These are phyloP conservation scores for Camponotus floridanus DNA, from an alignment of 1,140 invertebrate genomes.

Conservation along the genomic window DNA sequence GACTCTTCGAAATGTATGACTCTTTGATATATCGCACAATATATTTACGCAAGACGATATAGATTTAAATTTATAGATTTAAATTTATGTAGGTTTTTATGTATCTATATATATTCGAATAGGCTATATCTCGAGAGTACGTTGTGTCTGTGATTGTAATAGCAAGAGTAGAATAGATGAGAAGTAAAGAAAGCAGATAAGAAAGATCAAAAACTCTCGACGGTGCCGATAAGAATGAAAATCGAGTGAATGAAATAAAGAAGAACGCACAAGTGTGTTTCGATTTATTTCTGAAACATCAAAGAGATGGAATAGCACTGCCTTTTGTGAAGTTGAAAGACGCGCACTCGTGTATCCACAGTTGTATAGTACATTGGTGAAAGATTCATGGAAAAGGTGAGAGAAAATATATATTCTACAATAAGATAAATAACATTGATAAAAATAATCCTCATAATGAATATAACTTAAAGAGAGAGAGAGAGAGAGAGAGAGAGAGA, in stretches of 20 bases:
- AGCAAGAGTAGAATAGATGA: conserved; percentile 21
- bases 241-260: conserved; percentile 69
- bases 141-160: conserved; percentile 64
- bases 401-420: neutral
- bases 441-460: neutral
- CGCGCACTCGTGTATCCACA: conserved; percentile 40
- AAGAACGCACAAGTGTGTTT: conserved; percentile 56
- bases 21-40: too few species aligned
- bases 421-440: neutral
- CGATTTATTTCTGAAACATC: conserved; percentile 66
- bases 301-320: conserved; percentile 52
- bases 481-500: too few species aligned
- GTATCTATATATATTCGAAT: conserved; percentile 21
- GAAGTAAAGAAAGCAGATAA: conserved; percentile 58
- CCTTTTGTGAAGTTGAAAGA: neutral
- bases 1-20: neutral
- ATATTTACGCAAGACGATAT: neutral
- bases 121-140: neutral
- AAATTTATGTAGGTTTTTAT: neutral
- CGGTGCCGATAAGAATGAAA: conserved; percentile 45
- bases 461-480: neutral
- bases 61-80: neutral
- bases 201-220: conserved; percentile 63
- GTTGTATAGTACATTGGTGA: conserved; percentile 26
- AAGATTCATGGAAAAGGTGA: conserved; percentile 7